These are phyloP conservation scores for Pocota personata DNA, from an alignment of 2,888 invertebrate genomes.

Conservation along the genomic window DNA sequence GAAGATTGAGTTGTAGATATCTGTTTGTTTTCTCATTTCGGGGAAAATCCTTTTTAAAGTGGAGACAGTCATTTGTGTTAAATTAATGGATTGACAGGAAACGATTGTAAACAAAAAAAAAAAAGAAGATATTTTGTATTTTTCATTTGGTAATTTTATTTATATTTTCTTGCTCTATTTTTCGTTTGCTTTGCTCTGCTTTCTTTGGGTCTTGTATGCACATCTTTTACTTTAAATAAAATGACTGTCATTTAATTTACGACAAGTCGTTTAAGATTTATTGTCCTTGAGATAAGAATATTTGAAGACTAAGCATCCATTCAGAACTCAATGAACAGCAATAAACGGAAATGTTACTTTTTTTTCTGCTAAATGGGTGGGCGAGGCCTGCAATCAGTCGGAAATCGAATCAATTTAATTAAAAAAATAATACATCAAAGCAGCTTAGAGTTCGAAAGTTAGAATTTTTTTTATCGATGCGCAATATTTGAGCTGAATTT, in stretches of 20 bases:
- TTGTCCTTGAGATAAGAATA: slow-evolving; percentile 42
- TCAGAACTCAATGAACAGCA: slow-evolving; percentile 33
- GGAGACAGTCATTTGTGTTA: slow-evolving; percentile 34
- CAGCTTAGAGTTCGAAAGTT: background rate
- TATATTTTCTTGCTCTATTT: background rate
- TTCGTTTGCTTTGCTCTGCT: background rate
- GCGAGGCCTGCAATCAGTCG: background rate
- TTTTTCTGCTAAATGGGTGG: background rate
- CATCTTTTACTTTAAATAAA: slow-evolving; percentile 24
- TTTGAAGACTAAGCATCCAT: slow-evolving; percentile 28
- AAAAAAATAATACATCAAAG: background rate
- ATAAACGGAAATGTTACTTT: slow-evolving; percentile 33
- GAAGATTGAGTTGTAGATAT: slow-evolving; percentile 16
- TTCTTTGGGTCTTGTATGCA: background rate
- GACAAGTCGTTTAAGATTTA: slow-evolving; percentile 49
- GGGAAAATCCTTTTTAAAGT: slow-evolving; percentile 40
- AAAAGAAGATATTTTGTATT: slow-evolving; percentile 11
- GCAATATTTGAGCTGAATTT: background rate
- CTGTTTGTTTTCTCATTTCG: slow-evolving; percentile 18
- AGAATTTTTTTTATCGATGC: background rate
- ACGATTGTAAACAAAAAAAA: slow-evolving; percentile 26
- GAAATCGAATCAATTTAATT: slow-evolving; percentile 10
- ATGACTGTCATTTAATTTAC: slow-evolving; percentile 50
- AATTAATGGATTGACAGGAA: slow-evolving; percentile 61
- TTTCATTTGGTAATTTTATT: slow-evolving; percentile 23